Conservation (phyloP, 2,797 vertebrate genomes). For the Chelonia mydas region DNA sequence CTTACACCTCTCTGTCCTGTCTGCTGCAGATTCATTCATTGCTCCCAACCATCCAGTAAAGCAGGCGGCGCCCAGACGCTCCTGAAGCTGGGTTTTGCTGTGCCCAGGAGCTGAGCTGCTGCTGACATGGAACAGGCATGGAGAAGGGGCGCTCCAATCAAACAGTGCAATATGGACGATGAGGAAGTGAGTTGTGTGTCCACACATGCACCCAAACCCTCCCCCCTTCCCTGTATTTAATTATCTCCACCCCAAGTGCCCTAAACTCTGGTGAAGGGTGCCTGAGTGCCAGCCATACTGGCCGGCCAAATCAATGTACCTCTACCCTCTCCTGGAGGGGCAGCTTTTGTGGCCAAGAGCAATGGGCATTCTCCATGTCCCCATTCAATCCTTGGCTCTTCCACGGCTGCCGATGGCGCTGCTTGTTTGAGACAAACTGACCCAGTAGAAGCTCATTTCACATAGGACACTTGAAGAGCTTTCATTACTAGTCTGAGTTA, state of each 20-base stretch:
- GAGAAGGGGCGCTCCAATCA: neutral
- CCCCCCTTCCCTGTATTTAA: neutral
- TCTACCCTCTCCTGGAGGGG: neutral
- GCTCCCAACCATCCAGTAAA: neutral
- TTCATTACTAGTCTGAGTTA: constrained; percentile 1
- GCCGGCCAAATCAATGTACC: neutral
- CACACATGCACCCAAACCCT: too few relatives aligned
- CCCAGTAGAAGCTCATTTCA: neutral
- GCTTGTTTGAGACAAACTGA: neutral
- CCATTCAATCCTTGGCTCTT: neutral
- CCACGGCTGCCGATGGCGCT: too few relatives aligned
- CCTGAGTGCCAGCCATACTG: neutral
- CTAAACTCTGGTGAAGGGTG: neutral
- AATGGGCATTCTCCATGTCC: neutral
- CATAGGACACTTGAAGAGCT: neutral
- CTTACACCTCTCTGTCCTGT: fast-evolving
- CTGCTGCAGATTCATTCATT: neutral
- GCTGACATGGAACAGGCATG: too few relatives aligned
- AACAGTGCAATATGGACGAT: neutral
- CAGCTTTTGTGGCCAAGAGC: neutral
- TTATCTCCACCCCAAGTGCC: neutral
- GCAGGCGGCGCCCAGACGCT: too few relatives aligned
- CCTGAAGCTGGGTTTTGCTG: neutral
- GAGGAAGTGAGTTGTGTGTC: neutral
- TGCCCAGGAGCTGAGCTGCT: neutral